Percentiles rank a stretch among this genome's conserved stretches.
phyloP scores from a whole-genome alignment of 2,113 vertebrate genomes.

The Sialia sialis region DNA sequence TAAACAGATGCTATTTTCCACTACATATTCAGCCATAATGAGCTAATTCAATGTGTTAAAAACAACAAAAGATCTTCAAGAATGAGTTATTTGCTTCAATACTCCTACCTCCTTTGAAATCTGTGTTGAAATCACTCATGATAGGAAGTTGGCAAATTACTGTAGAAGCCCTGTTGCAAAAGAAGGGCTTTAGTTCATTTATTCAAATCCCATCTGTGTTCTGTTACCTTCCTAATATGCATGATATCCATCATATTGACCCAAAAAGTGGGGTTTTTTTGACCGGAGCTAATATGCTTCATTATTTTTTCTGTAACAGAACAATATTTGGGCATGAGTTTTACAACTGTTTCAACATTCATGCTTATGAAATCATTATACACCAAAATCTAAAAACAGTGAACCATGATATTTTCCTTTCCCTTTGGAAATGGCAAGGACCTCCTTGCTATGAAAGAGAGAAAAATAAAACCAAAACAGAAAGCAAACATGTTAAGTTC shows the following conservation, averaged over 20 bases:
- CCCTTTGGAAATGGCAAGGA: background rate
- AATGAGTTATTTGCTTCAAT: conserved; percentile 40
- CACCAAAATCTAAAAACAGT: background rate
- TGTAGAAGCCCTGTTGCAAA: background rate
- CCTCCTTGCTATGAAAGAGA: background rate
- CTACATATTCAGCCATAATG: conserved; percentile 62
- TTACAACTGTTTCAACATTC: background rate
- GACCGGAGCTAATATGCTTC: background rate
- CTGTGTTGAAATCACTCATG: conserved; percentile 15
- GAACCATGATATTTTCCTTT: background rate
- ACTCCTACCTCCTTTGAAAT: conserved; percentile 43
- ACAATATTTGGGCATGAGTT: background rate
- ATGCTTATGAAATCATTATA: background rate
- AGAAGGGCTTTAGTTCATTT: background rate
- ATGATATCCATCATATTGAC: background rate
- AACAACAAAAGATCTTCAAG: conserved; percentile 65
- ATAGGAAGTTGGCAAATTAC: background rate
- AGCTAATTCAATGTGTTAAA: conserved; percentile 69
- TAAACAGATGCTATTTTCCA: conserved; percentile 74
- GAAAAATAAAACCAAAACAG: background rate
- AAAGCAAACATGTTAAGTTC: background rate
- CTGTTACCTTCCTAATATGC: background rate
- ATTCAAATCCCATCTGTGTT: background rate
- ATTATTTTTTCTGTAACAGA: background rate
- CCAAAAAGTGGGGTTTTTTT: background rate